Evolutionary conservation across 1,140 invertebrate genomes (phyloP).

Genomic region (Ephestia elutella): DNA sequence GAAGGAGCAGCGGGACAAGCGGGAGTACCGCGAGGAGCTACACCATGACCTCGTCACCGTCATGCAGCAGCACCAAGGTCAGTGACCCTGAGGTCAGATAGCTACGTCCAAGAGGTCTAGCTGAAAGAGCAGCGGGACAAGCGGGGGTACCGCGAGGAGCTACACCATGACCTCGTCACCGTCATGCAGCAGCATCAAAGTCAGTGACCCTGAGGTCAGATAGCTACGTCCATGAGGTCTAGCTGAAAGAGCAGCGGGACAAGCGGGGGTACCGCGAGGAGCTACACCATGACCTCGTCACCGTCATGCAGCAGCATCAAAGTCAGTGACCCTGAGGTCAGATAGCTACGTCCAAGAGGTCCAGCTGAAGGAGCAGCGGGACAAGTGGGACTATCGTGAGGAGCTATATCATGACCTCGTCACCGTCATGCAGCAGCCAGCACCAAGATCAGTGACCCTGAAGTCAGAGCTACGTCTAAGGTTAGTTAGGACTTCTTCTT

Average conservation of each 20-base stretch:
- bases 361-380: conserved; percentile 51
- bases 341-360: conserved; percentile 48
- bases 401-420: conserved; percentile 67
- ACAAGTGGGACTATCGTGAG: conserved; percentile 60
- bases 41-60: conserved; percentile 70
- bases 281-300: conserved; percentile 66
- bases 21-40: conserved; percentile 59
- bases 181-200: conserved; percentile 70
- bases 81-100: conserved; percentile 11
- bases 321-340: conserved; percentile 22
- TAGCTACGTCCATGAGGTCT: conserved; percentile 46
- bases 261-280: conserved; percentile 62
- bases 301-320: conserved; percentile 69
- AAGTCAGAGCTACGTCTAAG: too few species aligned
- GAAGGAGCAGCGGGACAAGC: conserved; percentile 55
- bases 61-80: conserved; percentile 68
- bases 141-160: conserved; percentile 57
- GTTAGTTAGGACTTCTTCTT: too few species aligned
- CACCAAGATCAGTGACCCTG: conserved; percentile 43
- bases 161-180: conserved; percentile 68
- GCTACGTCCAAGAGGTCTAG: conserved; percentile 45
- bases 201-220: conserved; percentile 11
- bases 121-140: conserved; percentile 57
- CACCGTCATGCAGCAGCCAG: conserved; percentile 69
- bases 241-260: conserved; percentile 54